Percentiles rank a stretch among this genome's conserved stretches.
These are phyloP conservation scores for Sebastes diploproa DNA, from an alignment of 2,797 vertebrate genomes.

Conservation along the genomic window DNA sequence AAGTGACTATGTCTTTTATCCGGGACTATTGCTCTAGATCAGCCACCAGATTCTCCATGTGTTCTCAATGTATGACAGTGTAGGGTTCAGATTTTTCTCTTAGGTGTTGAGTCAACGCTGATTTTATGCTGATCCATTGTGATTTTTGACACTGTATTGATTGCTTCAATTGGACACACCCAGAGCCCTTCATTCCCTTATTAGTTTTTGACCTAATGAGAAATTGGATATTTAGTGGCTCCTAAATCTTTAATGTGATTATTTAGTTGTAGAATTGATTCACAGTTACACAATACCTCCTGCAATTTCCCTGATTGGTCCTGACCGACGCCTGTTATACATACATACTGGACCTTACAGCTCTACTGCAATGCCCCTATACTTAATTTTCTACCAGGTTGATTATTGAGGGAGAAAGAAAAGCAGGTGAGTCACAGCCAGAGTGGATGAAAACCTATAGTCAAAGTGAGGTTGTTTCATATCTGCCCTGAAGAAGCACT, in stretches of 20 bases:
- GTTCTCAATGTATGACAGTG: background rate
- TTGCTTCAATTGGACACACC: background rate
- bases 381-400: background rate
- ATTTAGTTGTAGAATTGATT: constrained; percentile 13
- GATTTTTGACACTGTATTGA: constrained; percentile 8
- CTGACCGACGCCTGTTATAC: background rate
- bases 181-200: background rate
- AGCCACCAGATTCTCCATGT: background rate
- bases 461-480: background rate
- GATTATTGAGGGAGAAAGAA: background rate
- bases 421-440: background rate
- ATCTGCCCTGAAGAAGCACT: background rate
- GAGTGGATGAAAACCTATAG: background rate
- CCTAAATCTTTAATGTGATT: constrained; percentile 15
- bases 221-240: background rate
- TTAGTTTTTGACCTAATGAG: constrained; percentile 11
- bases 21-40: background rate
- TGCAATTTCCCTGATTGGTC: background rate
- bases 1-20: background rate
- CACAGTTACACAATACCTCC: background rate
- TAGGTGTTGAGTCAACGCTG: background rate
- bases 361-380: background rate
- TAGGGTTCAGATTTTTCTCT: background rate
- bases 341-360: background rate
- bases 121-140: background rate